Evolutionary conservation across 1,140 invertebrate genomes (phyloP), one percentile per base, ranked within the genome.

Genomic region (Drosophila pseudoananassae): DNA sequence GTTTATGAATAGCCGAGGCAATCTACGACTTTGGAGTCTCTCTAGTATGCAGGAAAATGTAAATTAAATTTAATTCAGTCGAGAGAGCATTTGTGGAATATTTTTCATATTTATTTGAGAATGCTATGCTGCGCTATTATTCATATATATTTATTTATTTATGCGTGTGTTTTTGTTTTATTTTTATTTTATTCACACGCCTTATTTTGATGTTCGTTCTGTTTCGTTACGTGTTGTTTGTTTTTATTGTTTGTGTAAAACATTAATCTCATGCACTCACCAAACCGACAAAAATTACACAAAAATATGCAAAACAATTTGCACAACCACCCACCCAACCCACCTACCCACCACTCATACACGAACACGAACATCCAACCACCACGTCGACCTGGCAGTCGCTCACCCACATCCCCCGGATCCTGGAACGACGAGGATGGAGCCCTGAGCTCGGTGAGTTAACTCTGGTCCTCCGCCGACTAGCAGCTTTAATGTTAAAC

Each of bases 371-470:
- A 76, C 31, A 36, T 3, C 33, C 38, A 68, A 27, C 25, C 25
- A 27, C 45, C 47, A 66, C 33, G 14, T 38, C 60, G 59, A 72
- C 52, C 51, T 43, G 43, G 31, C 66, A 92, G 91, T 74, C 90
- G 91, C 12, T 91, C 91, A 38, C 88, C 91, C 55, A 92, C 90
- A 29, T 92, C 91, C 29, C 91, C 91, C 17, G 88, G 88, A 55
- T 92, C 91, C n/a, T 92, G 91, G 91, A 92, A 92, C 38, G 91
- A 92, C 53, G 91, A 92, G 36, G 91, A 92, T 57, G 88, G 90
- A 20, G 90, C 79, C 5, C 51, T 91, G 25, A 92, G 79, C 74
- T 91, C 90, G 73, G 90, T 91, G 54, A 46, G 43, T 46, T 9
- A 8, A 45, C 8, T 36, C 33, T n/a, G 3, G 3, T 12, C 9